Percentiles rank a stretch among this genome's conserved stretches.
Conservation (phyloP, 2,113 vertebrate genomes). For the Holacanthus passer region DNA sequence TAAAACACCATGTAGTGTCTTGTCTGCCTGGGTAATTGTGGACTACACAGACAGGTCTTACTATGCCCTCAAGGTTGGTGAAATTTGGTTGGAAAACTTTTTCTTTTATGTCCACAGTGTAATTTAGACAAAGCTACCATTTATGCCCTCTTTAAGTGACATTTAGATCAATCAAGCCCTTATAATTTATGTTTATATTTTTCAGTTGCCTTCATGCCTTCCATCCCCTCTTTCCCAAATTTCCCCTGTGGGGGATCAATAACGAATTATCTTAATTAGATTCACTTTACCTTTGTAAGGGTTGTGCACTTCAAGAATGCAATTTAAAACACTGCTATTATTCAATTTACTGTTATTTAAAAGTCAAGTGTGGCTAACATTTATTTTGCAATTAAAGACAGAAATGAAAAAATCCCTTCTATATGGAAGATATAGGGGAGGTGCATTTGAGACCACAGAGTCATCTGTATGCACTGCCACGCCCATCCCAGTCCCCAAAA, state of each 20-base stretch:
- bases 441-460: constrained; percentile 29
- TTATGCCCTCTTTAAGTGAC: neutral
- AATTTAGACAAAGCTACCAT: neutral
- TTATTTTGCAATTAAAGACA: constrained; percentile 6
- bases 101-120: neutral
- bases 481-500: constrained; percentile 40
- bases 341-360: neutral
- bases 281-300: neutral
- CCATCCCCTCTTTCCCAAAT: too few species aligned
- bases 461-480: constrained; percentile 15
- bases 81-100: neutral
- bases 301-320: neutral
- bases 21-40: neutral
- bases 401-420: neutral
- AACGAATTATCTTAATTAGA: too few species aligned
- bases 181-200: neutral
- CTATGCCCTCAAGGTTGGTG: neutral
- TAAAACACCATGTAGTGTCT: neutral
- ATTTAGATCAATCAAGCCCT: neutral
- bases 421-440: neutral
- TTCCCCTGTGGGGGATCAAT: too few species aligned
- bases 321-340: neutral
- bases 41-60: neutral
- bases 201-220: too few species aligned
- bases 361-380: neutral